Evolutionary conservation across 2,113 vertebrate genomes (phyloP), one percentile per base, ranked within the genome.

Genomic region (Neoarius graeffei): DNA sequence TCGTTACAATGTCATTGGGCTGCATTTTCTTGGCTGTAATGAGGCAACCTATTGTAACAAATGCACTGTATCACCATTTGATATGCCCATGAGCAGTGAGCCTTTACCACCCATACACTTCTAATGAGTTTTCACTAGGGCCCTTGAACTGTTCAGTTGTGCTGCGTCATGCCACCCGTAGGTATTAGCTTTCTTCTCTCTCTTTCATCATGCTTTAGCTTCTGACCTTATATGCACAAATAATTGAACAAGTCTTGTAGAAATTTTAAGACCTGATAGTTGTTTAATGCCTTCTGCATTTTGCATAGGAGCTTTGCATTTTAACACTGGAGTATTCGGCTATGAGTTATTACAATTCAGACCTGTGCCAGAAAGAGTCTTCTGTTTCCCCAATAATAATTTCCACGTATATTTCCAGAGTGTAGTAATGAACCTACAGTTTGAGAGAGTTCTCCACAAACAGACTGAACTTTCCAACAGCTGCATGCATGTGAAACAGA

Each of bases 101-200:
- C 79, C 87, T 84, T 27, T 85, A 59, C 86, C 91, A 89, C 89
- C 83, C 88, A 73, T 82, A 86, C 87, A 84, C 82, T 89, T 56
- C 81, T 92, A 90, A 93, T 90, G 90, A 91, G 91, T 88, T 91
- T 90, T 86, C 89, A 89, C 89, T 86, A 48, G 80, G 83, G 80
- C 81, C 89, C 62, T 90, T 69, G 52, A 88, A 67, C 66, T 87
- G 87, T 81, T 79, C 60, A 48, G 30, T 64, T 50, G 52, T 77
- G 85, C 59, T 85, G 60, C 67, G 67, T 91, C 89, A 81, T 82
- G 56, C 81, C 71, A 85, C 81, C 74, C 15, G 25, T 83, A 20
- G 71, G 27, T 60, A 77, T 87, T 64, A 48, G 42, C 48, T 2
- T 84, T 71, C 57, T 59, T 77, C 69, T 80, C 62, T 64, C 85